These are phyloP conservation scores for Chouioia cunea DNA, from an alignment of 2,888 invertebrate genomes.

Conservation along the genomic window DNA sequence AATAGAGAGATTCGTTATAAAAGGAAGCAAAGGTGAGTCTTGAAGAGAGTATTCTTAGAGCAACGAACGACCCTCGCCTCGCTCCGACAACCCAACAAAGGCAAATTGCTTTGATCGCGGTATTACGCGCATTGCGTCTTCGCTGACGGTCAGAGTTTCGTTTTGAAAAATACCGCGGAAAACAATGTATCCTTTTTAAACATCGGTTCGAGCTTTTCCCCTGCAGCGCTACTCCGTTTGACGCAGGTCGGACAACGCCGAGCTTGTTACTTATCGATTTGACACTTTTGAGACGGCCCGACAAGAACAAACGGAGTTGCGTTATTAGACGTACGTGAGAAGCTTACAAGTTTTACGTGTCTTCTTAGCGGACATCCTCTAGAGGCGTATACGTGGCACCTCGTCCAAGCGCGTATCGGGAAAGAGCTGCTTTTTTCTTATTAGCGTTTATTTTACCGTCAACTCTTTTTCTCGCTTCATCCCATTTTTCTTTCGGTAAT, in stretches of 20 bases:
- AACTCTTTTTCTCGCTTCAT: not conserved
- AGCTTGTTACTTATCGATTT: conserved; percentile 9
- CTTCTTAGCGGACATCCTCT: not conserved
- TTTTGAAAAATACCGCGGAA: not conserved
- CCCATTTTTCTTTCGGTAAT: no score
- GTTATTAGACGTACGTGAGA: conserved; percentile 39
- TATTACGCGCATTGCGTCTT: no score
- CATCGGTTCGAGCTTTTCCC: not conserved
- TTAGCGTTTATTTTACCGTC: not conserved
- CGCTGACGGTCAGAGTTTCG: no score
- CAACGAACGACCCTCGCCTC: no score
- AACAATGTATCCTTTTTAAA: no score
- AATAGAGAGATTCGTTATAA: no score
- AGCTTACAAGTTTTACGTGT: conserved; percentile 21
- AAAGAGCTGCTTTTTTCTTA: not conserved
- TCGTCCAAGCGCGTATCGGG: not conserved
- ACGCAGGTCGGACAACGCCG: not conserved
- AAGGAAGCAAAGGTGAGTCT: no score
- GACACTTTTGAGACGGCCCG: conserved; percentile 14
- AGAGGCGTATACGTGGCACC: not conserved
- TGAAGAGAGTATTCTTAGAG: no score
- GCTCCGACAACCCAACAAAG: no score
- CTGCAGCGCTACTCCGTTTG: not conserved
- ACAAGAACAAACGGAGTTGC: conserved; percentile 26
- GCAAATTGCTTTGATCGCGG: no score